Conservation (phyloP, 2,888 invertebrate genomes). For the Callyntrura guangdongensis region DNA sequence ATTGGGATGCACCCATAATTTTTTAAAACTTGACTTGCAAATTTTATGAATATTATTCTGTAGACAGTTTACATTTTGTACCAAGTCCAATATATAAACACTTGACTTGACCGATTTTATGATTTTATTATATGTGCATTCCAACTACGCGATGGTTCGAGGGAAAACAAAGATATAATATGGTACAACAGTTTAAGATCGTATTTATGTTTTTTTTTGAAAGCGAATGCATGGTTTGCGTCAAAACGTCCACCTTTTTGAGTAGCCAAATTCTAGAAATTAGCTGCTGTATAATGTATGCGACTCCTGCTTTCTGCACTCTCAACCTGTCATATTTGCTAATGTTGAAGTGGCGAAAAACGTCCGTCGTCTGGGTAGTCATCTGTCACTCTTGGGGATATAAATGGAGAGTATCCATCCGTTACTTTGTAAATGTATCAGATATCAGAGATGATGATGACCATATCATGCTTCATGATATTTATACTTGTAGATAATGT, state of each 20-base stretch:
- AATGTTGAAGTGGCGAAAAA: slow-evolving; percentile 48
- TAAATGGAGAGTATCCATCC: slow-evolving; percentile 10
- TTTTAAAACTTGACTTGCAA: neutral
- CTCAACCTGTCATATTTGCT: slow-evolving; percentile 3
- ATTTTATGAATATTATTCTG: neutral
- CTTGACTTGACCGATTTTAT: neutral
- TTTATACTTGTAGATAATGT: slow-evolving; percentile 49
- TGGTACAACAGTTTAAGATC: neutral
- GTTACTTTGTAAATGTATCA: slow-evolving; percentile 21
- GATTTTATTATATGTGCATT: neutral
- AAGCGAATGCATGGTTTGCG: neutral
- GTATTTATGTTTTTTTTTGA: neutral
- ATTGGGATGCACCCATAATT: neutral
- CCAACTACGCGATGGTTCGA: neutral
- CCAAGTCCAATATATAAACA: neutral
- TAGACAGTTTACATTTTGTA: neutral
- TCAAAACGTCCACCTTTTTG: slow-evolving; percentile 9
- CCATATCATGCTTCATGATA: slow-evolving; percentile 33
- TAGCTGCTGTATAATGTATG: neutral
- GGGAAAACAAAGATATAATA: neutral
- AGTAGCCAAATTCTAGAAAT: slow-evolving; percentile 1
- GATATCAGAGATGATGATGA: slow-evolving; percentile 45
- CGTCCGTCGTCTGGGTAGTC: neutral
- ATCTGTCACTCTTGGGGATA: neutral
- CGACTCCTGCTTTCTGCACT: neutral